These are phyloP conservation scores for Rhinatrema bivittatum DNA, from an alignment of 2,797 vertebrate species.

Conservation along the genomic window DNA sequence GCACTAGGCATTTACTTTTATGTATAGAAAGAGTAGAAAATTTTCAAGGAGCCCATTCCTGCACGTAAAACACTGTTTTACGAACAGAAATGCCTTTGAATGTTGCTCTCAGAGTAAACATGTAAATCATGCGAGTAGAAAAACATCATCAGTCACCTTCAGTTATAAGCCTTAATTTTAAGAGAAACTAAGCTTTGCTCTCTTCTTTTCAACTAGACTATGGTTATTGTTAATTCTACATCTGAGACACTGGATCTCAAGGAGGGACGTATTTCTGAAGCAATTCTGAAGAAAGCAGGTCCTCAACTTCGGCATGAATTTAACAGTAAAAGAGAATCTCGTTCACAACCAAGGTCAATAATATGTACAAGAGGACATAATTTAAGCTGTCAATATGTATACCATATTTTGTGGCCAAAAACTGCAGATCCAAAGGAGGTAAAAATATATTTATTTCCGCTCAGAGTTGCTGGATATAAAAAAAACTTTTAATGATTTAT, in stretches of 20 bases:
- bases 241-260: rapidly evolving
- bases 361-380: slow-evolving; percentile 23
- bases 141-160: too few relatives aligned
- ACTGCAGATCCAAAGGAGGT: rapidly evolving
- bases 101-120: too few relatives aligned
- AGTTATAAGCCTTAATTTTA: too few relatives aligned
- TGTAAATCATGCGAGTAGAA: too few relatives aligned
- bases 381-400: slow-evolving; percentile 39
- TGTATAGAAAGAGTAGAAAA: too few relatives aligned
- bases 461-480: too few relatives aligned
- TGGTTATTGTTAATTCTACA: slow-evolving; percentile 63
- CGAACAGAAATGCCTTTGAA: too few relatives aligned
- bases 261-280: not conserved
- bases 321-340: rapidly evolving
- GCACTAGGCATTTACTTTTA: too few relatives aligned
- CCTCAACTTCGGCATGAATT: slow-evolving; percentile 26
- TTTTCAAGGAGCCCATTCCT: too few relatives aligned
- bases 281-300: slow-evolving; percentile 48
- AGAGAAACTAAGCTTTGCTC: not conserved
- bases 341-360: rapidly evolving
- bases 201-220: slow-evolving; percentile 48
- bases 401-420: slow-evolving; percentile 42
- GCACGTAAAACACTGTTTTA: too few relatives aligned
- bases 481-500: slow-evolving; percentile 1
- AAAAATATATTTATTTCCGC: slow-evolving; percentile 22